These are phyloP conservation scores for Trypoxylus dichotomus DNA, from an alignment of 1,140 invertebrate species.

Conservation along the genomic window DNA sequence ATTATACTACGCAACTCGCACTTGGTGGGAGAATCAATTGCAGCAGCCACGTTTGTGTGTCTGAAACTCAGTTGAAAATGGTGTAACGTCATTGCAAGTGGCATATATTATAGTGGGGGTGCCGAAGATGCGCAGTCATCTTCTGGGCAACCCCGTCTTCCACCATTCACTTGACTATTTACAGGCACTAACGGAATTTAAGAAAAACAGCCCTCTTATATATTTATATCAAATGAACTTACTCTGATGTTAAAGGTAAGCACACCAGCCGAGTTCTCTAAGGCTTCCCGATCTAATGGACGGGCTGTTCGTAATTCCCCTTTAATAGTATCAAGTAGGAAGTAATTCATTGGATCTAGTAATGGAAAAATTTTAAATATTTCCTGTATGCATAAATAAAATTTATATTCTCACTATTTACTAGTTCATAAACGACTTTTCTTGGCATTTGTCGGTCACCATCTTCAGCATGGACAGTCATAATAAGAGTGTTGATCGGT, in stretches of 20 bases:
- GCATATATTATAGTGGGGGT: too few relatives aligned
- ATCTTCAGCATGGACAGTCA: conserved; percentile 78
- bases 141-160: too few relatives aligned
- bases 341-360: conserved; percentile 85
- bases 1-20: too few relatives aligned
- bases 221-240: conserved; percentile 40
- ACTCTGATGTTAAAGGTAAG: conserved; percentile 72
- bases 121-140: too few relatives aligned
- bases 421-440: conserved; percentile 74
- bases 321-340: conserved; percentile 73
- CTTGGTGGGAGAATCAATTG: too few relatives aligned
- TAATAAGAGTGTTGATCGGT: conserved; percentile 79
- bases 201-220: too few relatives aligned
- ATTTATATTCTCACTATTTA: conserved; percentile 68
- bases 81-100: too few relatives aligned
- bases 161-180: too few relatives aligned
- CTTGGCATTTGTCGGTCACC: conserved; percentile 80
- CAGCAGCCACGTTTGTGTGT: too few relatives aligned
- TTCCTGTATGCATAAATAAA: not conserved
- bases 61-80: too few relatives aligned
- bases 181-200: too few relatives aligned
- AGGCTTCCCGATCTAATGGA: conserved; percentile 79
- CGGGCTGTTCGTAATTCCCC: conserved; percentile 82
- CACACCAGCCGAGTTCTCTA: conserved; percentile 76
- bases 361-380: conserved; percentile 26